phyloP scores from a whole-genome alignment of 2,888 invertebrate species.

The Drosophila suboccidentalis region DNA sequence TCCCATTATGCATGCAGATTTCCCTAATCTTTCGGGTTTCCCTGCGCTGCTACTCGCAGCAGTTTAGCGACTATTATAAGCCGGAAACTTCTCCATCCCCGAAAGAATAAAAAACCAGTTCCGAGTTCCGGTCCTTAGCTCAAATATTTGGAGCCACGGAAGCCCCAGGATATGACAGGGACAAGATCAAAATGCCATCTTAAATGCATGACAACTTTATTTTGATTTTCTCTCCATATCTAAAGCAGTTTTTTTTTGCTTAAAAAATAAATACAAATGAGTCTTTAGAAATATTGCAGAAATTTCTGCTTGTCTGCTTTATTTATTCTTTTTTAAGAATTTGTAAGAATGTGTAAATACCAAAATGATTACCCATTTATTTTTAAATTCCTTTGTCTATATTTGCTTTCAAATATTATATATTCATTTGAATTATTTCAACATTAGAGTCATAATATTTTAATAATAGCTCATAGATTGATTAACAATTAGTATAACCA shows the following conservation, averaged over 20 bases:
- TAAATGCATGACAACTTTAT: slow-evolving; percentile 47
- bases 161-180: slow-evolving; percentile 21
- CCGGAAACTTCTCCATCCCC: slow-evolving; percentile 41
- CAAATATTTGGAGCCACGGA: slow-evolving; percentile 35
- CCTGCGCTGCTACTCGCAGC: slow-evolving; percentile 25
- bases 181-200: slow-evolving; percentile 42
- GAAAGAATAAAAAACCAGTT: slow-evolving; percentile 14
- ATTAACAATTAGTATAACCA: no score
- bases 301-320: background rate
- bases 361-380: no score
- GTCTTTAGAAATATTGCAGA: background rate
- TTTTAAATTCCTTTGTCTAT: no score
- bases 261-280: background rate
- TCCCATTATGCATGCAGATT: slow-evolving; percentile 70
- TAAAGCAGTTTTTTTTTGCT: background rate
- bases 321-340: background rate
- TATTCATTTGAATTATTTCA: no score
- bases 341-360: background rate
- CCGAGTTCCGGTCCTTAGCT: slow-evolving; percentile 39
- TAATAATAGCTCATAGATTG: no score
- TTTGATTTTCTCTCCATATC: slow-evolving; percentile 28
- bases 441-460: no score
- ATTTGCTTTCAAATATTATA: no score
- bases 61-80: slow-evolving; percentile 57
- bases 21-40: slow-evolving; percentile 55